Evolutionary conservation across 1,140 invertebrate genomes (phyloP).

Genomic region (Hirudo medicinalis): DNA sequence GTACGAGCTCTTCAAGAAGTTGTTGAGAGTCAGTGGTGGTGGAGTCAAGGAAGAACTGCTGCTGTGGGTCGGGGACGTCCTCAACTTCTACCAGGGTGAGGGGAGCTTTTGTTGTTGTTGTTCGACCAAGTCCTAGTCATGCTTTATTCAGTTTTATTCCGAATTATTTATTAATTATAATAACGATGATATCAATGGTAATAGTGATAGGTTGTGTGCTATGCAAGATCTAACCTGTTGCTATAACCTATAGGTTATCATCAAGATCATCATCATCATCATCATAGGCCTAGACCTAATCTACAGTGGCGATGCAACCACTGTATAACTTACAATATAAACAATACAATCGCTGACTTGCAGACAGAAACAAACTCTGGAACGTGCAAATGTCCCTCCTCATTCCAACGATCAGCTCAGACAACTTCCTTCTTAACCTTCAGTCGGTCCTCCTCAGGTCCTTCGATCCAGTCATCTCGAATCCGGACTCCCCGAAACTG

Average conservation of each 20-base stretch:
- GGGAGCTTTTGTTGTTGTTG: slow-evolving; percentile 3
- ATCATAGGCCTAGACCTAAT: too few species aligned
- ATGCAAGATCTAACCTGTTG: not conserved
- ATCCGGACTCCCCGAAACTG: too few species aligned
- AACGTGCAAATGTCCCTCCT: too few species aligned
- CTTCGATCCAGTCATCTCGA: too few species aligned
- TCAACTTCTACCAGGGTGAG: slow-evolving; percentile 21
- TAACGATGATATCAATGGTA: not conserved
- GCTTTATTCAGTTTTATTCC: not conserved
- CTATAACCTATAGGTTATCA: too few species aligned
- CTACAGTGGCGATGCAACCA: not conserved
- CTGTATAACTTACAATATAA: not conserved
- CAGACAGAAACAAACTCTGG: too few species aligned
- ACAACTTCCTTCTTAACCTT: too few species aligned
- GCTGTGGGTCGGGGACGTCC: slow-evolving; percentile 15
- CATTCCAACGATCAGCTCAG: too few species aligned
- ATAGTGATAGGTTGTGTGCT: not conserved
- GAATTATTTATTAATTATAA: not conserved
- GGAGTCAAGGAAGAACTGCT: not conserved
- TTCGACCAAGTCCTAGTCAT: not conserved
- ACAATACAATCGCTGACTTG: not conserved
- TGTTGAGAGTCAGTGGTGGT: not conserved
- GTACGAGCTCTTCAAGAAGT: not conserved
- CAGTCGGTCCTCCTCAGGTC: too few species aligned
- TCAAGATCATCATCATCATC: too few species aligned